Base-by-base conservation (phyloP, 1,140 invertebrate genomes). In the Parasteatoda tepidariorum region DNA sequence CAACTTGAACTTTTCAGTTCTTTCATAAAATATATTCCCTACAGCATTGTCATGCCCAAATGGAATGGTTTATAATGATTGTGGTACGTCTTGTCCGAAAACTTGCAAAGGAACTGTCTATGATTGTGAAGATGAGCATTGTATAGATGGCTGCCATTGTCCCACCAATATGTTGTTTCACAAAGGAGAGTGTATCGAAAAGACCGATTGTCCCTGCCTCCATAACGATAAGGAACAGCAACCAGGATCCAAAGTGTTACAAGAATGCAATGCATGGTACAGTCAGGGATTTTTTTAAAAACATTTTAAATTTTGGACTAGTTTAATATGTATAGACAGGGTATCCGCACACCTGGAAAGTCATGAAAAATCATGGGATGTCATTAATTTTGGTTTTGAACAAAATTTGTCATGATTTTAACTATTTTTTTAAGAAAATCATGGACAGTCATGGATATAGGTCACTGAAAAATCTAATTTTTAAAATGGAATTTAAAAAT, bases 71-170 rank as follows among this genome's bases (percentile, higher is more conserved):
- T 89, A 88, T 75, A 86, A 85, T 2, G 86, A 86, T 9, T 90
- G 89, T 73, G 84, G 85, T 2, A 85, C 87, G 0, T 84, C 86
- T 6, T 90, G 89, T 78, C 88, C 88, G 0, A 18, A 84, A 9
- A 89, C 88, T 0, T 90, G 89, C 71, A 79, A 33, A 41, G 73
- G 57, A 2, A 76, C 74, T 0, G 59, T 70, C 11, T 82, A 79
- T 26, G 85, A 84, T 18, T 85, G 85, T 61, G 76, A 76, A 64
- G 82, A 75, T 15, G 28, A 79, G 13, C 70, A 71, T 7, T 97
- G 95, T 86, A 92, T 94, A 41, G 95, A 96, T 87, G 95, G 95
- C 7, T 97, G 96, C 87, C 95, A 94, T 88, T 97, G 96, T 89
- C 94, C 95, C 0, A 88, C 90, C 15, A 94, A 93, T 0, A 92